Percentiles rank a stretch among this genome's conserved stretches.
phyloP scores from a whole-genome alignment of 2,888 invertebrate genomes.

The Lasioglossum pauxillum region DNA sequence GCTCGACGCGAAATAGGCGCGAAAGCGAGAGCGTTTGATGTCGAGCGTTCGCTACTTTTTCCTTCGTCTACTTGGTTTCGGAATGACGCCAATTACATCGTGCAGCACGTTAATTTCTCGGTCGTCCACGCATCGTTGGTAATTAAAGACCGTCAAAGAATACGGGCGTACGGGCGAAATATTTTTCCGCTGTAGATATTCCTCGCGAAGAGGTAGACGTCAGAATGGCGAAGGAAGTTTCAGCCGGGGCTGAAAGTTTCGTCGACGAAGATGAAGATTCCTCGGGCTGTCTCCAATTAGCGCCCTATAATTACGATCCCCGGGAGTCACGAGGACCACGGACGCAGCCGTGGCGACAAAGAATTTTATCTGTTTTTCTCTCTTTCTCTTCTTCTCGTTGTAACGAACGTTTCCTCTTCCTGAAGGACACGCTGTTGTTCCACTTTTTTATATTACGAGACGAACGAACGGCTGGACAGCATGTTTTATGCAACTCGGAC shows the following conservation, averaged over 20 bases:
- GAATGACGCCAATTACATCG: conserved; percentile 46
- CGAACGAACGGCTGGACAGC: not conserved
- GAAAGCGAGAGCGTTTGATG: conserved; percentile 8
- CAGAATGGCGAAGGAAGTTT: conserved; percentile 39
- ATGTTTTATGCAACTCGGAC: conserved; percentile 7
- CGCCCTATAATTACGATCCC: conserved; percentile 64
- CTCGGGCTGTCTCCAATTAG: conserved; percentile 63
- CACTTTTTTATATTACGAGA: not conserved
- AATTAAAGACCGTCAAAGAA: conserved; percentile 58
- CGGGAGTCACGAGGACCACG: conserved; percentile 42
- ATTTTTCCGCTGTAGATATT: conserved; percentile 51
- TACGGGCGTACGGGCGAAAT: conserved; percentile 17
- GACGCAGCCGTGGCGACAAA: conserved; percentile 42
- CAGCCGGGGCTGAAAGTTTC: conserved; percentile 41
- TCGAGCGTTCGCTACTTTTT: conserved; percentile 19
- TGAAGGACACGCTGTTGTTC: conserved; percentile 11
- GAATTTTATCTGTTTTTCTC: conserved; percentile 51
- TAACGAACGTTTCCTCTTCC: not conserved
- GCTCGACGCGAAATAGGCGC: not conserved
- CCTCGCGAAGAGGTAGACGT: conserved; percentile 13
- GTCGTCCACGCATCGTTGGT: conserved; percentile 42
- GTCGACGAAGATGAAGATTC: conserved; percentile 57
- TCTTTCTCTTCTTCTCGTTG: not conserved
- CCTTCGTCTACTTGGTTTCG: conserved; percentile 9
- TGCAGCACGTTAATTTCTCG: conserved; percentile 48